These are phyloP conservation scores for Lomographa bimaculata DNA, from an alignment of 2,888 invertebrate genomes.

Conservation along the genomic window DNA sequence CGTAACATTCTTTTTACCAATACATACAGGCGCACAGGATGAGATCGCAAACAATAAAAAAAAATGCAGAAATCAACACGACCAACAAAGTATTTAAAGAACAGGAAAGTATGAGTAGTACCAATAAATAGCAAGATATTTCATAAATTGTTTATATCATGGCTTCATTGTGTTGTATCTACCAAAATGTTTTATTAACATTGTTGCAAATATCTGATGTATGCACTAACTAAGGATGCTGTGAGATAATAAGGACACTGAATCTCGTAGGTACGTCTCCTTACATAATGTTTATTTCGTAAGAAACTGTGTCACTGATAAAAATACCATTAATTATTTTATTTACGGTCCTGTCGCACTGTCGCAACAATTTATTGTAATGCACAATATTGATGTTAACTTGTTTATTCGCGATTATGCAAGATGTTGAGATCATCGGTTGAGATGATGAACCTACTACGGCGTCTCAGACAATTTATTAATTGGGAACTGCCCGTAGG, in stretches of 20 bases:
- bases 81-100: too few species aligned
- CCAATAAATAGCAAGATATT: too few species aligned
- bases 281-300: slow-evolving; percentile 36
- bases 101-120: too few species aligned
- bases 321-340: slow-evolving; percentile 37
- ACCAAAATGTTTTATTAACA: too few species aligned
- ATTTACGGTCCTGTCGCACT: slow-evolving; percentile 35
- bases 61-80: too few species aligned
- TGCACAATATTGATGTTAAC: slow-evolving; percentile 39
- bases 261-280: slow-evolving; percentile 15
- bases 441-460: slow-evolving; percentile 37
- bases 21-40: too few species aligned
- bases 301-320: slow-evolving; percentile 47
- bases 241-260: slow-evolving; percentile 16
- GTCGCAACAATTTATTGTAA: slow-evolving; percentile 36
- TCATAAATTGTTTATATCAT: too few species aligned
- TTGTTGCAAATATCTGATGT: slow-evolving; percentile 1
- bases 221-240: slow-evolving; percentile 6
- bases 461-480: too few species aligned
- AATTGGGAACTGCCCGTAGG: too few species aligned
- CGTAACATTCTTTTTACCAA: too few species aligned
- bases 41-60: too few species aligned
- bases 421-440: slow-evolving; percentile 55
- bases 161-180: too few species aligned
- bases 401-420: slow-evolving; percentile 46